Evolutionary conservation across 1,140 invertebrate species (phyloP), one percentile per base, ranked within the genome.

Genomic region (Oncopeltus fasciatus): DNA sequence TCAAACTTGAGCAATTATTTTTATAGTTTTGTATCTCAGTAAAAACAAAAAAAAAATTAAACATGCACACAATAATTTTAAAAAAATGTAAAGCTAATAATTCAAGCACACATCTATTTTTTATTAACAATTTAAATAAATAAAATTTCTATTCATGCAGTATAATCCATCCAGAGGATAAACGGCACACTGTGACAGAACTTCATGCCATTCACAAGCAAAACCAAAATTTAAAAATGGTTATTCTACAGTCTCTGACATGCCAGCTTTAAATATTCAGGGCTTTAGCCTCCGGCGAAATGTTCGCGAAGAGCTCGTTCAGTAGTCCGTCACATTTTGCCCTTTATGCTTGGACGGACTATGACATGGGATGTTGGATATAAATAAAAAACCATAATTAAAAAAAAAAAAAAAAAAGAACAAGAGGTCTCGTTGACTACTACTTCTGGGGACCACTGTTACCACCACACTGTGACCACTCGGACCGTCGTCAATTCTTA

Each of bases 301-400:
- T n/a, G n/a, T n/a, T n/a, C n/a, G n/a, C n/a, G n/a, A n/a, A n/a
- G n/a, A n/a, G n/a, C n/a, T n/a, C n/a, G n/a, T n/a, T n/a, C n/a
- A n/a, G n/a, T 43, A 61, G 44, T 51, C 21, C 51, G 61, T 62
- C 61, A 62, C 61, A 62, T 57, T 62, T 53, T 62, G 61, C 61
- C 61, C 61, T 62, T 62, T 62, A 62, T 57, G 56, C 31, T 57
- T 57, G 61, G 61, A 62, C 61, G 61, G 61, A 62, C 61, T 51
- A 61, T 61, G 59, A 61, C 24, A 28, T 18, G n/a, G n/a, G n/a
- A n/a, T n/a, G n/a, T n/a, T n/a, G n/a, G n/a, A n/a, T n/a, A n/a
- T n/a, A n/a, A n/a, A n/a, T n/a, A n/a, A n/a, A n/a, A n/a, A n/a
- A 58, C 8, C 14, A 58, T 4, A 24, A 29, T 16, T 24, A 8